Conservation (phyloP, 1,140 invertebrate genomes). For the Drosophila cardini region DNA sequence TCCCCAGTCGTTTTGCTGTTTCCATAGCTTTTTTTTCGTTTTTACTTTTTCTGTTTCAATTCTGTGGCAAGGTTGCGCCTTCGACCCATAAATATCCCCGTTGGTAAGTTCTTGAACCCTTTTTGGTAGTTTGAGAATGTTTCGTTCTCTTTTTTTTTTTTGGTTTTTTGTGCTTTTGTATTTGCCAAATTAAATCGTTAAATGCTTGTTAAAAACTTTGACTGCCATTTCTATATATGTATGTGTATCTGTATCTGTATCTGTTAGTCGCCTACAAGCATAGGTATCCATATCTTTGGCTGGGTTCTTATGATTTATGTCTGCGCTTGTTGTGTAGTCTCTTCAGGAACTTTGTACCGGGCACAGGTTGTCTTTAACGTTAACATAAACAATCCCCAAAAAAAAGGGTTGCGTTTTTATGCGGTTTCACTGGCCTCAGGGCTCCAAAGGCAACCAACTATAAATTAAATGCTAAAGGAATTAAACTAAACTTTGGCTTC, state of each 20-base stretch:
- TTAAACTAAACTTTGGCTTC: conserved; percentile 71
- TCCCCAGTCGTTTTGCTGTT: conserved; percentile 66
- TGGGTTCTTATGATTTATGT: conserved; percentile 79
- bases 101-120: conserved; percentile 57
- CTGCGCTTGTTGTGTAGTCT: conserved; percentile 72
- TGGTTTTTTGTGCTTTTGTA: conserved; percentile 33
- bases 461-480: conserved; percentile 79
- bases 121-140: conserved; percentile 37
- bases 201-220: conserved; percentile 83
- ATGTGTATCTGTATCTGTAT: conserved; percentile 31
- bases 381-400: conserved; percentile 66
- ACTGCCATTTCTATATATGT: conserved; percentile 59
- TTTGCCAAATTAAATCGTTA: conserved; percentile 83
- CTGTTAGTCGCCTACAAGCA: conserved; percentile 7
- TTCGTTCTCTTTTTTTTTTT: conserved; percentile 8
- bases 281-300: conserved; percentile 60
- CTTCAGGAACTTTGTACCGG: conserved; percentile 24
- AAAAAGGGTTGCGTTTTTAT: conserved; percentile 65
- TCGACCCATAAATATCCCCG: conserved; percentile 77
- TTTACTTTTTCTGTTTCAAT: not conserved
- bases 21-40: conserved; percentile 54
- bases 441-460: conserved; percentile 50
- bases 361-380: conserved; percentile 72
- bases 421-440: conserved; percentile 50
- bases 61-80: conserved; percentile 78